Conservation (phyloP, 2,888 invertebrate species). For the Platycheirus albimanus region DNA sequence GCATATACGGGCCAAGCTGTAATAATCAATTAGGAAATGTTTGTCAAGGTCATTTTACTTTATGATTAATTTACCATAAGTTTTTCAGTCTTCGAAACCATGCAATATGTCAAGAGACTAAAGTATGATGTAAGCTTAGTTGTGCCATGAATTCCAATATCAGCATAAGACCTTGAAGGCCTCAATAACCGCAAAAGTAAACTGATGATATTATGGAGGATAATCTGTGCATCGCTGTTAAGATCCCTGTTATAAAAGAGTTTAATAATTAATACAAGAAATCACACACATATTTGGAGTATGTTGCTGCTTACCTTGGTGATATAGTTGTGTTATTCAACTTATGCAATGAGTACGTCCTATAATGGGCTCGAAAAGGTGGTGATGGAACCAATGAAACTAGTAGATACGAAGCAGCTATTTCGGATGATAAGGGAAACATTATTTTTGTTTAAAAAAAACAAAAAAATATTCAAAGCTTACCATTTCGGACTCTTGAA, state of each 20-base stretch:
- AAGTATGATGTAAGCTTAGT: constrained; percentile 97
- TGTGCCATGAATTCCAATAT: constrained; percentile 93
- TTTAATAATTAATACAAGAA: background rate
- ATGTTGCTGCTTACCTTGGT: constrained; percentile 62
- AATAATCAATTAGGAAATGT: constrained; percentile 69
- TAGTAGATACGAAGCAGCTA: constrained; percentile 93
- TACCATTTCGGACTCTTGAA: constrained; percentile 92
- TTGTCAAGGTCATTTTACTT: background rate
- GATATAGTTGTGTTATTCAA: constrained; percentile 75
- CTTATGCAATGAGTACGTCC: constrained; percentile 84
- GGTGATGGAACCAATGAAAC: constrained; percentile 95
- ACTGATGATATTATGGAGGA: constrained; percentile 88
- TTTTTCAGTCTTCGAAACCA: constrained; percentile 95
- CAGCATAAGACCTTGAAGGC: constrained; percentile 93
- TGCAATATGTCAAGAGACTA: constrained; percentile 95
- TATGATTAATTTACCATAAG: constrained; percentile 88
- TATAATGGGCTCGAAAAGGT: constrained; percentile 94
- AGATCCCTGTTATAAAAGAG: constrained; percentile 80
- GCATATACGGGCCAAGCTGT: constrained; percentile 95
- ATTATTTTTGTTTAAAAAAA: too few relatives aligned
- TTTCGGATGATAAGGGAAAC: too few relatives aligned
- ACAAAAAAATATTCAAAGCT: constrained; percentile 74
- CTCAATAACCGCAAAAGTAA: constrained; percentile 90
- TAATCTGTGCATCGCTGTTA: constrained; percentile 85
- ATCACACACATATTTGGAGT: constrained; percentile 2